Base-by-base conservation (phyloP, 2,888 invertebrate genomes). In the Hirtodrosophila cameraria region DNA sequence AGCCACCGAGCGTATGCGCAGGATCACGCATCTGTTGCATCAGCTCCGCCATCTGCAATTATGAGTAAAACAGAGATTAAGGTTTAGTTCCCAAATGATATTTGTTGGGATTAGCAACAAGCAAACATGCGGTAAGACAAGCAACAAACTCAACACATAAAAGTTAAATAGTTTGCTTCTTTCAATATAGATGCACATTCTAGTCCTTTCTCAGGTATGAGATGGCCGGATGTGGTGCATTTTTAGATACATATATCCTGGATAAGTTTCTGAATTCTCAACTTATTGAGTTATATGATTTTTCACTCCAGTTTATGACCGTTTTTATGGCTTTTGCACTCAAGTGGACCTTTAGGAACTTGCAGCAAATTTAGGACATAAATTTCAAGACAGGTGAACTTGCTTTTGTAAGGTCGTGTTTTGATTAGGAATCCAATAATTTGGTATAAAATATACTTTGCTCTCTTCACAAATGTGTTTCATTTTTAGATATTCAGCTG, bases 21-120 rank as follows among this genome's bases (percentile, higher is more conserved):
- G 91, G 91, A 78, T 91, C 91, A 3, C 91, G 89, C 90, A 91
- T 91, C 80, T 91, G 91, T 77, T 91, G 91, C 90, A 91, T 91
- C 52, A 91, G 76, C 83, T 91, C 90, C 52, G 91, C 90, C 90
- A 91, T 91, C 91, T 91, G 49, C 0, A 84, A 86, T 1, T 3
- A 13, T 25, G 33, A 43, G 8, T 25, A 1, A n/a, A 11, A 35
- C 5, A 11, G n/a, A n/a, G 2, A 7, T 3, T 8, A 8, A n/a
- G 2, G 3, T 6, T 28, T 11, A n/a, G 0, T 1, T 2, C 8
- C 6, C 23, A 0, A 45, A 4, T 12, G 1, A 15, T 18, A 4
- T 2, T 3, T 7, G 4, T 13, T 30, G 7, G 1, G 15, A 28
- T 31, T 31, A 7, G 1, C 23, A 12, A 9, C 15, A 28, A 16